A percentile compares a stretch with the other conserved stretches of the same genome.
These are phyloP conservation scores for Marronus borbonicus DNA, from an alignment of 2,888 invertebrate genomes.

Conservation along the genomic window DNA sequence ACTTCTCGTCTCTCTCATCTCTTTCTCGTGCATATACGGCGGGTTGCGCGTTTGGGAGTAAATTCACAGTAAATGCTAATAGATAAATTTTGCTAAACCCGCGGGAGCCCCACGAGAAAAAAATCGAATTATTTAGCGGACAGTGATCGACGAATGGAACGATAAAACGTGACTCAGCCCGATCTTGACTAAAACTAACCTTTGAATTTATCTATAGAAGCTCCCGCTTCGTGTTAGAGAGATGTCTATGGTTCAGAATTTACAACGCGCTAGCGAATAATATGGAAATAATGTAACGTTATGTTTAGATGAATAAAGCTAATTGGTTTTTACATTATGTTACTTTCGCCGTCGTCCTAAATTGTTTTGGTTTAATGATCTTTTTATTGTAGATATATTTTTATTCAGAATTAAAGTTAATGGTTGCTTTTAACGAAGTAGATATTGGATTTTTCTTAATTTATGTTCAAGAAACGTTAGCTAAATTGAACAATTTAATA, in stretches of 20 bases:
- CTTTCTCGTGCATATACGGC: not conserved
- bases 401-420: no score
- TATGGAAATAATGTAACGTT: no score
- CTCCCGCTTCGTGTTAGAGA: conserved; percentile 30
- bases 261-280: not conserved
- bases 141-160: conserved; percentile 55
- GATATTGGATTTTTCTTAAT: no score
- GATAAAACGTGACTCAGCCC: conserved; percentile 52
- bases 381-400: no score
- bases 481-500: no score
- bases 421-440: no score
- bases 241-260: not conserved
- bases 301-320: no score
- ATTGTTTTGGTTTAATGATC: no score
- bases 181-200: conserved; percentile 34
- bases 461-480: no score
- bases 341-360: no score
- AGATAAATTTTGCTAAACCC: conserved; percentile 51
- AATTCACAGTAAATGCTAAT: conserved; percentile 47
- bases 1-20: conserved; percentile 25
- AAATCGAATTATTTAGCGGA: conserved; percentile 56
- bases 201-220: conserved; percentile 33
- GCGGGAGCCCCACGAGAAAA: conserved; percentile 54
- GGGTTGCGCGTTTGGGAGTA: conserved; percentile 7
- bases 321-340: no score